Evolutionary conservation across 2,888 invertebrate species (phyloP).

Genomic region (Oligia fasciuncula): DNA sequence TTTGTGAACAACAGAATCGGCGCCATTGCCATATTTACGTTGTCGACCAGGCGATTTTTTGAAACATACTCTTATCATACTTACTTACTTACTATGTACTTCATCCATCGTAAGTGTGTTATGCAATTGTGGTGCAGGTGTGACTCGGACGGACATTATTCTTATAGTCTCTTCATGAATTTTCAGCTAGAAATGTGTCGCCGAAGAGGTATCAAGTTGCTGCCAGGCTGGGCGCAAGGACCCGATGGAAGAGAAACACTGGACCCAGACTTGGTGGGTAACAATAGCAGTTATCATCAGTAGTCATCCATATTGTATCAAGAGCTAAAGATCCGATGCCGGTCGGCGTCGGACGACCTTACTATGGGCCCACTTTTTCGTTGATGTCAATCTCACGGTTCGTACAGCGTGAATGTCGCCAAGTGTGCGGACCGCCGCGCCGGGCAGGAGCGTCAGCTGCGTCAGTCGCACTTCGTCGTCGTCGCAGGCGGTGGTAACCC

Average conservation of each 20-base stretch:
- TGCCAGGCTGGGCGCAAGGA: conserved; percentile 35
- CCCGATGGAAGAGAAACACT: conserved; percentile 38
- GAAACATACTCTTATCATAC: too few relatives aligned
- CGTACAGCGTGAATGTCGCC: background rate
- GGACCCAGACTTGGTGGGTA: conserved; percentile 26
- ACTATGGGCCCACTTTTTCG: background rate
- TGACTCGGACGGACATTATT: background rate
- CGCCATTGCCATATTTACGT: background rate
- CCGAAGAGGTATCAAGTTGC: conserved; percentile 4
- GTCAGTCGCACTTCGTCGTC: background rate
- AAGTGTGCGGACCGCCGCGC: background rate
- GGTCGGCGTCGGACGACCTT: background rate
- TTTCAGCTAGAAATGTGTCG: conserved; percentile 36
- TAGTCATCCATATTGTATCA: background rate
- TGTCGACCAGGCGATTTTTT: background rate
- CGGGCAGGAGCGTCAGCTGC: background rate
- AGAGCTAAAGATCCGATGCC: background rate
- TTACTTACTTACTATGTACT: too few relatives aligned
- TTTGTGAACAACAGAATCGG: too few relatives aligned
- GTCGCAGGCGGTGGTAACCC: too few relatives aligned
- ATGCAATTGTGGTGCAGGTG: background rate
- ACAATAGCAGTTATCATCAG: background rate
- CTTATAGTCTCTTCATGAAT: background rate
- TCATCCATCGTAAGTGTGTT: too few relatives aligned
- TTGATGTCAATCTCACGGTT: background rate